Conservation (phyloP, 2,113 vertebrate species). For the Sylvietta virens region DNA sequence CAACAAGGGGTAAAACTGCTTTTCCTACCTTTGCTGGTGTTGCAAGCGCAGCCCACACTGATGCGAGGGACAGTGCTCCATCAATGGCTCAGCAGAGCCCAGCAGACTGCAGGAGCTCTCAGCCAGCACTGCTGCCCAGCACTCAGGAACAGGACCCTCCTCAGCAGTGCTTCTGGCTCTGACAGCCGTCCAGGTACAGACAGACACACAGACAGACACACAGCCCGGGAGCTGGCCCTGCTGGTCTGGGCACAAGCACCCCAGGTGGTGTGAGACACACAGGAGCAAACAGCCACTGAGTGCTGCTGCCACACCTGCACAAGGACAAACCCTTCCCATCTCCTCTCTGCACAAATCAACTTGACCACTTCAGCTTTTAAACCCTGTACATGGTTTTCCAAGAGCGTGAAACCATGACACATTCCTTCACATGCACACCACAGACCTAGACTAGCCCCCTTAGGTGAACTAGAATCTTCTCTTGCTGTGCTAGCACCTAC, state of each 20-base stretch:
- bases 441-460: background rate
- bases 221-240: background rate
- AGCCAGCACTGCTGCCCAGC: rapidly evolving
- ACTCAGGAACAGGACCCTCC: background rate
- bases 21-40: background rate
- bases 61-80: background rate
- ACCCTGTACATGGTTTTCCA: background rate
- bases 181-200: background rate
- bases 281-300: rapidly evolving
- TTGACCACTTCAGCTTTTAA: background rate
- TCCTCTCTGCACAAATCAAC: background rate
- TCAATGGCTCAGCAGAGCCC: background rate
- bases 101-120: background rate
- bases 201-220: background rate
- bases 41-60: background rate
- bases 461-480: background rate
- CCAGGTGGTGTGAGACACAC: background rate
- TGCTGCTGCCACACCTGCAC: background rate
- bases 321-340: rapidly evolving
- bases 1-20: background rate
- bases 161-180: background rate
- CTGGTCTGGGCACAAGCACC: background rate
- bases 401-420: background rate
- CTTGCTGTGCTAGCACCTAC: background rate
- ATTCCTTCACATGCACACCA: background rate